These are phyloP conservation scores for Terrapene triunguis DNA, from an alignment of 2,113 vertebrate genomes.

Conservation along the genomic window DNA sequence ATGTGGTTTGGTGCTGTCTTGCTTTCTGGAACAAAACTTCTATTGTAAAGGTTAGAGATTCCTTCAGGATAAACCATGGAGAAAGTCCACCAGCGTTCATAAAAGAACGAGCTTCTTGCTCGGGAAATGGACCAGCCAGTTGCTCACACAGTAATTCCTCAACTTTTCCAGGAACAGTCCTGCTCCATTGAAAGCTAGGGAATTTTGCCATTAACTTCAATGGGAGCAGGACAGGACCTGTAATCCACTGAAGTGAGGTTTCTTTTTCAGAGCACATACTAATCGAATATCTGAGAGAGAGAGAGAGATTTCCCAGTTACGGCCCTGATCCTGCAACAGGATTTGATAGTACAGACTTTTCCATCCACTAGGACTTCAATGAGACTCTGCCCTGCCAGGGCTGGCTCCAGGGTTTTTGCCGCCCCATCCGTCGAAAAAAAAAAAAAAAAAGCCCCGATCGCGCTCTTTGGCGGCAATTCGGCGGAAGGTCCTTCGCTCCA, in stretches of 20 bases:
- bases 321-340: background rate
- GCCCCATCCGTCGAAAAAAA: too few species aligned
- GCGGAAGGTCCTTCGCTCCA: too few species aligned
- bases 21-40: background rate
- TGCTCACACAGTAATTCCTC: background rate
- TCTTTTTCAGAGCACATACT: background rate
- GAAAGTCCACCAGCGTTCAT: background rate
- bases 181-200: fast-evolving
- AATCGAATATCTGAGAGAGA: background rate
- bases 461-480: too few species aligned
- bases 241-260: background rate
- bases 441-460: too few species aligned
- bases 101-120: fast-evolving
- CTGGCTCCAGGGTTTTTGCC: too few species aligned
- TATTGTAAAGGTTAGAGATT: background rate
- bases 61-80: background rate
- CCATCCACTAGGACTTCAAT: background rate
- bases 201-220: background rate
- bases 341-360: background rate
- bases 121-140: background rate
- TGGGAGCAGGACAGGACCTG: background rate
- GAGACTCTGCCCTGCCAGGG: background rate
- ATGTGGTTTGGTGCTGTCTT: background rate
- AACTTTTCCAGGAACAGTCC: background rate
- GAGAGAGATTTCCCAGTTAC: background rate